Percentiles rank a stretch among this genome's conserved stretches.
These are phyloP conservation scores for Mus caroli DNA, from an alignment of 2,797 vertebrate species.

Conservation along the genomic window DNA sequence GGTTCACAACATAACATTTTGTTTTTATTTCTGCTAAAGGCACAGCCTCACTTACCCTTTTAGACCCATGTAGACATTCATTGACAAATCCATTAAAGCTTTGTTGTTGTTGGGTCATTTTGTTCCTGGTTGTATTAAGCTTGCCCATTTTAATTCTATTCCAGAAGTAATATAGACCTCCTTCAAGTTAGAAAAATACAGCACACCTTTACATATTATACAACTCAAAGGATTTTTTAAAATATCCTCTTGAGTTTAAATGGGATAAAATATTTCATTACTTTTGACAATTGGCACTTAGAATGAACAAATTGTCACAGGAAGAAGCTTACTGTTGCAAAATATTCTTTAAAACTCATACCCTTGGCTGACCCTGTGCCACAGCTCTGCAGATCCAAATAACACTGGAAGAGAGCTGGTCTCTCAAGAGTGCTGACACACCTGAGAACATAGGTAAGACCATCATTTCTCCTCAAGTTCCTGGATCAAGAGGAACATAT, in stretches of 20 bases:
- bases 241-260: conserved; percentile 10
- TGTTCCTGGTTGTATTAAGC: background rate
- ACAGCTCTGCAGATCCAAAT: too few species aligned
- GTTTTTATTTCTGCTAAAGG: background rate
- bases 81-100: background rate
- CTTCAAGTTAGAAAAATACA: background rate
- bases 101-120: background rate
- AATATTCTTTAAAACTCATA: background rate
- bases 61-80: background rate
- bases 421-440: too few species aligned
- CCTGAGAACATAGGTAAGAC: too few species aligned
- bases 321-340: background rate
- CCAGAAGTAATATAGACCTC: background rate
- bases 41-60: background rate
- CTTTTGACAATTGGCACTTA: background rate
- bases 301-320: background rate
- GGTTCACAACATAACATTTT: background rate
- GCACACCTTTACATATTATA: background rate
- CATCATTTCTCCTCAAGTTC: too few species aligned
- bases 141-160: background rate
- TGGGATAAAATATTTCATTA: background rate
- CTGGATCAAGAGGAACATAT: too few species aligned
- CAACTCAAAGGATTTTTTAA: background rate
- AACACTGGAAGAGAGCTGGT: too few species aligned
- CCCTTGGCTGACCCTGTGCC: too few species aligned